Conservation (phyloP, 2,888 invertebrate genomes). For the Cantharis rustica region DNA sequence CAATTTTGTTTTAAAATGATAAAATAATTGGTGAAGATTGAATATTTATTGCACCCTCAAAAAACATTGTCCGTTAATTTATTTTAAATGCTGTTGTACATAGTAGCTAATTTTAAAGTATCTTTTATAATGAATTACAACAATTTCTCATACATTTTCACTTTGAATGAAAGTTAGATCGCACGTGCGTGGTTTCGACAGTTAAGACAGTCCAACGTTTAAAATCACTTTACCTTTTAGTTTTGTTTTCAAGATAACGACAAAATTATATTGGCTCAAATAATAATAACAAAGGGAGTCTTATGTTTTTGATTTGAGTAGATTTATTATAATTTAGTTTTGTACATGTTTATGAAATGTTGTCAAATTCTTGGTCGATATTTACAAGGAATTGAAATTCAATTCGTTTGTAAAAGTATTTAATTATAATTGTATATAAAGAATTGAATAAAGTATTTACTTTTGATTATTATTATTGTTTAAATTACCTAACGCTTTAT, state of each 20-base stretch:
- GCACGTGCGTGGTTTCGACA: not conserved
- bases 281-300: not conserved
- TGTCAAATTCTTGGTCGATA: not conserved
- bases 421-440: constrained; percentile 8
- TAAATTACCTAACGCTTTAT: too few relatives aligned
- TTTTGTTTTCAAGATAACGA: not conserved
- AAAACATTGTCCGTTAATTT: constrained; percentile 2
- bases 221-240: not conserved
- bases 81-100: constrained; percentile 2
- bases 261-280: not conserved
- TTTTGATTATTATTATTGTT: constrained; percentile 9
- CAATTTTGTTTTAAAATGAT: not conserved
- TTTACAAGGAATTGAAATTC: not conserved
- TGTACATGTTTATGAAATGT: constrained; percentile 20
- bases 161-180: not conserved
- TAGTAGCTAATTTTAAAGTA: not conserved
- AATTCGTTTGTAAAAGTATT: not conserved
- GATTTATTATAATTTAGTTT: constrained; percentile 18
- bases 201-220: not conserved
- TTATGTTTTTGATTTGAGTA: not conserved
- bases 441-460: constrained; percentile 17
- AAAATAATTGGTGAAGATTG: not conserved
- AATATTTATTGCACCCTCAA: not conserved
- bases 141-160: not conserved
- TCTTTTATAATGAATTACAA: not conserved